Evolutionary conservation across 2,113 vertebrate genomes (phyloP).

Genomic region (Mus pahari): DNA sequence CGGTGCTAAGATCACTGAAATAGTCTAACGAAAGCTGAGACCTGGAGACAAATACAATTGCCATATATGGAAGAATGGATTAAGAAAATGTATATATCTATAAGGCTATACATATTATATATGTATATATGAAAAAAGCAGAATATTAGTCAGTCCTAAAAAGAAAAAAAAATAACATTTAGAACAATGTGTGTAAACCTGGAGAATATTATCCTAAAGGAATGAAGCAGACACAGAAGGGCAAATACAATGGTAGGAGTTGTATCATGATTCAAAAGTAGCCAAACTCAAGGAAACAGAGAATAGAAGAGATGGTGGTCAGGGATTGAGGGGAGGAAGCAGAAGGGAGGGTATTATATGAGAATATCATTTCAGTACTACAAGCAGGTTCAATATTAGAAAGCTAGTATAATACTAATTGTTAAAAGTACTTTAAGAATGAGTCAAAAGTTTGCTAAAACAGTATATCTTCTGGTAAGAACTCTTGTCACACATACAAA

Average conservation of each 20-base stretch:
- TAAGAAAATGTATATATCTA: neutral
- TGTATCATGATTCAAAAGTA: neutral
- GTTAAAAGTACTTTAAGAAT: slow-evolving; percentile 4
- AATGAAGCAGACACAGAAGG: neutral
- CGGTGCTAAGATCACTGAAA: neutral
- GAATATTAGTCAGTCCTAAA: neutral
- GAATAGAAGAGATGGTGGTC: neutral
- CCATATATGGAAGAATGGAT: neutral
- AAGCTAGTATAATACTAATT: neutral
- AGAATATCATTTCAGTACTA: neutral
- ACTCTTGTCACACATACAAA: neutral
- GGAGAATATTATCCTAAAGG: neutral
- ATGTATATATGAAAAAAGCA: neutral
- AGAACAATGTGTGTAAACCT: neutral
- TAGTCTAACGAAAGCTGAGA: neutral
- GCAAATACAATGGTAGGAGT: neutral
- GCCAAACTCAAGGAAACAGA: neutral
- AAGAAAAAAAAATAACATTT: neutral
- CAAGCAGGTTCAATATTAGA: neutral
- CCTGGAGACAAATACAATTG: neutral
- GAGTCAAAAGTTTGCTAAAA: neutral
- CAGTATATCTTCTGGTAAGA: neutral
- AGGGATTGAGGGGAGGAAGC: neutral
- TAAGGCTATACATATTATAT: neutral
- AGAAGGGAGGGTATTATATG: neutral